Evolutionary conservation across 2,888 invertebrate genomes (phyloP).

Genomic region (Punctoribates punctum): DNA sequence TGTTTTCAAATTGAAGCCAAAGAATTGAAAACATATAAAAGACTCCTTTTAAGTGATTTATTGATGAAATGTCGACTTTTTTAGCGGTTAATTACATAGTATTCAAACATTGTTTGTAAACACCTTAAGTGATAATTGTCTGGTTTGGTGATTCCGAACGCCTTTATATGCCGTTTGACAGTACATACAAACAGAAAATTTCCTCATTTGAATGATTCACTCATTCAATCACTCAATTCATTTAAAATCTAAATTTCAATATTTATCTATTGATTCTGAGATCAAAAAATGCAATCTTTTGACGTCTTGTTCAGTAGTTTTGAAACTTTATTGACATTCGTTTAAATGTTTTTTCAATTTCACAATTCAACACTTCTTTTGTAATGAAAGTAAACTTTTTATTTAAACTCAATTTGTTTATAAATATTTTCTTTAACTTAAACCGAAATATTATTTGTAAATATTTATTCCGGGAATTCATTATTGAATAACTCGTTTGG

Average conservation of each 20-base stretch:
- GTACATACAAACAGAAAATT: neutral
- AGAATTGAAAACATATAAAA: neutral
- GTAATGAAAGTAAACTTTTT: neutral
- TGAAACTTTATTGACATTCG: slow-evolving; percentile 4
- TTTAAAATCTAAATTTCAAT: neutral
- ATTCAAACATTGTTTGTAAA: neutral
- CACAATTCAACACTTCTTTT: neutral
- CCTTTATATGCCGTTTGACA: slow-evolving; percentile 20
- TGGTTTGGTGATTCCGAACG: neutral
- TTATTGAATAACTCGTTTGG: neutral
- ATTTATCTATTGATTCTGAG: slow-evolving; percentile 7
- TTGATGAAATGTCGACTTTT: neutral
- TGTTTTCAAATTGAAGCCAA: too few relatives aligned
- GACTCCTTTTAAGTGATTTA: neutral
- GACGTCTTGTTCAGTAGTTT: slow-evolving; percentile 23
- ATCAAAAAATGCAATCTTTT: neutral
- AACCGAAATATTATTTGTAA: neutral
- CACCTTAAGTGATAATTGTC: neutral
- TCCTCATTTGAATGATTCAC: neutral
- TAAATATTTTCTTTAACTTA: slow-evolving; percentile 10
- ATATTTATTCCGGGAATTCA: slow-evolving; percentile 28
- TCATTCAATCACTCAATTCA: too few relatives aligned
- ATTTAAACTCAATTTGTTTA: slow-evolving; percentile 10
- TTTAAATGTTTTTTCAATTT: slow-evolving; percentile 10
- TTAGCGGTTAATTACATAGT: slow-evolving; percentile 9